Conservation (phyloP, 2,888 invertebrate genomes). For the Cerceris ruficornis region DNA sequence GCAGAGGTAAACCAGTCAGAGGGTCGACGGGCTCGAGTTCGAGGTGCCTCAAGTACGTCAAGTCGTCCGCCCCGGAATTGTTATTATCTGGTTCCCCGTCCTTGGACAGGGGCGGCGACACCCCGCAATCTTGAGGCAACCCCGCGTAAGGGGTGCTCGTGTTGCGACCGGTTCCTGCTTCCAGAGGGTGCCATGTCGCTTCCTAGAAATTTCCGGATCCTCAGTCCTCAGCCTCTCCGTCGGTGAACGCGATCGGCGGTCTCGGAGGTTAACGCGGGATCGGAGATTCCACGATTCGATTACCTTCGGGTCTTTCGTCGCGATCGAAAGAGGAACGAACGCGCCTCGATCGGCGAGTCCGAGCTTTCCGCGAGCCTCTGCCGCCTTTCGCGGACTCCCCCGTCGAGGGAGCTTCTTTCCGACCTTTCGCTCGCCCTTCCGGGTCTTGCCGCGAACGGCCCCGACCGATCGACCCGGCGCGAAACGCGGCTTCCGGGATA, state of each 20-base stretch:
- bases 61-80: constrained; percentile 79
- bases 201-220: constrained; percentile 67
- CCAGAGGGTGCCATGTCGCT: constrained; percentile 81
- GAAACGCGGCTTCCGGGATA: background rate
- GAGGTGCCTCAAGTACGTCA: constrained; percentile 85
- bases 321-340: no score
- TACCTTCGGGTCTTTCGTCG: no score
- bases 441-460: background rate
- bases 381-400: no score
- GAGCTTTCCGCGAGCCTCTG: no score
- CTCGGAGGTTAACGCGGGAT: no score
- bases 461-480: no score
- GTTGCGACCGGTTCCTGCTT: constrained; percentile 79
- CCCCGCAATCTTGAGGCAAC: constrained; percentile 76
- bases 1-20: constrained; percentile 82
- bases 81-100: constrained; percentile 79
- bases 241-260: background rate
- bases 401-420: no score
- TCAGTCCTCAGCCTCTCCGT: background rate
- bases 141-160: constrained; percentile 81
- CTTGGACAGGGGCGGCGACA: constrained; percentile 76
- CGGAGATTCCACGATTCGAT: no score
- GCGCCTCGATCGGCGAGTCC: no score
- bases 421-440: background rate
- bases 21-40: constrained; percentile 91